Base-by-base conservation (phyloP, 2,888 invertebrate species). In the Danaus chrysippus region DNA sequence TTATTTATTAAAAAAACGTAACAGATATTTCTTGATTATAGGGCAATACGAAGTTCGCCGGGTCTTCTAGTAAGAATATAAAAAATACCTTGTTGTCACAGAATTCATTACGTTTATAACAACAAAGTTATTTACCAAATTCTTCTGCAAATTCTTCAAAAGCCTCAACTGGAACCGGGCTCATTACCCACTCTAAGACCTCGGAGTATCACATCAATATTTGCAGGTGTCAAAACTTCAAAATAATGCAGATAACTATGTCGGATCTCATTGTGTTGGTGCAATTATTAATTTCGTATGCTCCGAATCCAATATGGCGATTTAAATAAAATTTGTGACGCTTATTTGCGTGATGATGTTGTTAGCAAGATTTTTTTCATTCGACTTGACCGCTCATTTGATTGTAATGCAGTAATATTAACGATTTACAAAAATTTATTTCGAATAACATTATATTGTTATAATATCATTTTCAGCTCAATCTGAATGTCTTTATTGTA, bases 271-370 rank as follows among this genome's bases (percentile, higher is more conserved):
- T 81, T 79, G 76, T 74, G 72, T 73, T 68, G 71, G 73, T 73
- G 81, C 79, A 86, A 90, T 90, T 88, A 89, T 81, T 86, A 82
- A 90, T 89, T 89, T 82, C 67, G 82, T 86, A 89, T 86, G 90
- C 81, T 72, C 79, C 83, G 80, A 84, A 83, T 84, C 81, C 85
- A 86, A 88, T 86, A 84, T 79, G 70, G 76, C 73, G 78, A 76
- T 74, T 82, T 79, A 82, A 83, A 81, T 72, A 77, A 81, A 73
- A 84, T 88, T 87, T 81, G 85, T 68, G 71, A 86, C 78, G 89
- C 88, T 84, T 70, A 85, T 87, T 87, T 78, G 59, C 46, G 64
- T 76, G 72, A 87, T 84, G 81, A 86, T 83, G 85, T 88, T 87
- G 87, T 89, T 88, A 87, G 84, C 78, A 79, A 65, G 61, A 72